These are phyloP conservation scores for Anseranas semipalmata DNA, from an alignment of 2,113 vertebrate species.

Conservation along the genomic window DNA sequence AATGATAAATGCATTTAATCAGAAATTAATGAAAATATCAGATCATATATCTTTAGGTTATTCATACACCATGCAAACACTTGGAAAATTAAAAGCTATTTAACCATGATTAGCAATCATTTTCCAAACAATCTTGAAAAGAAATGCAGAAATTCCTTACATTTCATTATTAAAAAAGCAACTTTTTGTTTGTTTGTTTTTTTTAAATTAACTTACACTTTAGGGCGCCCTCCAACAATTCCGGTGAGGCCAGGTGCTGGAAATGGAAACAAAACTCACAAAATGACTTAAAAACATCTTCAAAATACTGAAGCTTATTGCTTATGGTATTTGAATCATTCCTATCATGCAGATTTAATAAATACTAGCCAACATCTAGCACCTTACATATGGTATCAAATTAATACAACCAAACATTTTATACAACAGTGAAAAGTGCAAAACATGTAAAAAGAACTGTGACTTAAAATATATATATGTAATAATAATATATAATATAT, in stretches of 20 bases:
- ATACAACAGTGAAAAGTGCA: not conserved
- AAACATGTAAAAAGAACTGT: not conserved
- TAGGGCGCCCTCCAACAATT: slow-evolving; percentile 81
- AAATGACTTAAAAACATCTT: not conserved
- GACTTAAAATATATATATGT: not conserved
- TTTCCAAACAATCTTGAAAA: not conserved
- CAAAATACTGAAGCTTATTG: not conserved
- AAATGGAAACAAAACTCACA: slow-evolving; percentile 30
- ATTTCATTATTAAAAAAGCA: not conserved
- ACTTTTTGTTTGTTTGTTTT: not conserved
- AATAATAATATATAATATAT: no score
- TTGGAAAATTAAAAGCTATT: not conserved
- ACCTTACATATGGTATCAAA: not conserved
- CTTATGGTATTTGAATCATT: not conserved
- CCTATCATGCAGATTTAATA: not conserved
- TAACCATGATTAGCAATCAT: not conserved
- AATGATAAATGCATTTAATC: not conserved
- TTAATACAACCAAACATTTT: not conserved
- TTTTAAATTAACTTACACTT: slow-evolving; percentile 83
- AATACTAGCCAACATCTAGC: not conserved
- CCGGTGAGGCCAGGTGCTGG: slow-evolving; percentile 84
- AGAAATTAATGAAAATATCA: not conserved
- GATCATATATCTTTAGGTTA: not conserved
- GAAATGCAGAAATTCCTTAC: not conserved
- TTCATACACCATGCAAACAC: not conserved